Conservation (phyloP, 2,797 vertebrate genomes). For the Pseudopleuronectes americanus region DNA sequence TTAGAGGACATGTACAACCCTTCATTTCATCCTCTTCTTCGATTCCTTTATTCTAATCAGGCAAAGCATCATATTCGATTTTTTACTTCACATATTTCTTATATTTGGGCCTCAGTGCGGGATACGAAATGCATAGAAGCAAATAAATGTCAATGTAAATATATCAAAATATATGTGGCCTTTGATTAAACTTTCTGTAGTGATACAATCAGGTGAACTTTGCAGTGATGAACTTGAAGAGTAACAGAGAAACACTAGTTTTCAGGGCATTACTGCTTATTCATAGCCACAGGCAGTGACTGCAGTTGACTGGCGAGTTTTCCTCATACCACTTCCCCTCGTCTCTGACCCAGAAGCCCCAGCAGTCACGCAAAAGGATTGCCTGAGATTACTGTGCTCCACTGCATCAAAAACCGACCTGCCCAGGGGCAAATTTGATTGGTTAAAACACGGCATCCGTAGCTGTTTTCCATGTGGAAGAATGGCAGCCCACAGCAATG, state of each 20-base stretch:
- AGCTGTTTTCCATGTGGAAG: conserved; percentile 77
- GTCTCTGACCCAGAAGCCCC: conserved; percentile 65
- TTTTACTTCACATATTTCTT: conserved; percentile 48
- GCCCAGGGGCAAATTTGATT: conserved; percentile 90
- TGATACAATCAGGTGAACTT: conserved; percentile 63
- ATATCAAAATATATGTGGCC: conserved; percentile 5
- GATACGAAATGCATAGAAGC: conserved; percentile 23
- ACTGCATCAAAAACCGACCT: conserved; percentile 78
- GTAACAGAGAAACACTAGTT: conserved; percentile 22
- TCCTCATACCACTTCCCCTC: conserved; percentile 72
- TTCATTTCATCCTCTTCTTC: conserved; percentile 27
- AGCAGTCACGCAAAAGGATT: conserved; percentile 83
- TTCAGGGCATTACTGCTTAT: conserved; percentile 77
- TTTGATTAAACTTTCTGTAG: conserved; percentile 35
- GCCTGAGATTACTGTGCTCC: conserved; percentile 85
- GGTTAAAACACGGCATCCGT: conserved; percentile 83
- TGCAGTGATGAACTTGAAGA: conserved; percentile 75
- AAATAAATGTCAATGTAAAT: neutral
- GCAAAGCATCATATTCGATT: conserved; percentile 63
- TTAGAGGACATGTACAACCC: neutral
- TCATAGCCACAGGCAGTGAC: conserved; percentile 78
- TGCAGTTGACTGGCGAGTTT: conserved; percentile 74
- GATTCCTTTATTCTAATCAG: conserved; percentile 58
- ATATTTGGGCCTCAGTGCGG: conserved; percentile 9
- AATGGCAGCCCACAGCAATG: conserved; percentile 68